phyloP scores from a whole-genome alignment of 2,797 vertebrate genomes.

The Channa striata region DNA sequence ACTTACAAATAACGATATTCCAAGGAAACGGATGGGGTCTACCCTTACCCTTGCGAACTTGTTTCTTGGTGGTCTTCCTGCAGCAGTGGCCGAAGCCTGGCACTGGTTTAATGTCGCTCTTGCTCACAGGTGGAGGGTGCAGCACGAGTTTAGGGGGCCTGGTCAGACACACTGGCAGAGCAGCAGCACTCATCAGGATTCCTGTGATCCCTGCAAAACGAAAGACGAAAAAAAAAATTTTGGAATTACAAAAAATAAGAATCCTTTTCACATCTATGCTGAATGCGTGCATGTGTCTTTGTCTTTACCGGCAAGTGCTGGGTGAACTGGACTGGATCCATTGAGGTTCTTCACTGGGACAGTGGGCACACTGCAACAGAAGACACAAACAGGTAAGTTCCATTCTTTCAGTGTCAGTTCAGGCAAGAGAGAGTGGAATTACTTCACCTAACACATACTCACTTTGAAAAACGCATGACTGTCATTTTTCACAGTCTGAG shows the following conservation, averaged over 20 bases:
- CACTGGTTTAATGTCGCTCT: slow-evolving; percentile 94
- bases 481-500: slow-evolving; percentile 61
- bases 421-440: background rate
- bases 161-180: slow-evolving; percentile 95
- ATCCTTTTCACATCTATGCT: background rate
- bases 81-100: slow-evolving; percentile 91
- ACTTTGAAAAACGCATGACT: slow-evolving; percentile 68
- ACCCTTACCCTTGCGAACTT: slow-evolving; percentile 90
- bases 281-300: background rate
- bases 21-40: too few relatives aligned
- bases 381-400: slow-evolving; percentile 11
- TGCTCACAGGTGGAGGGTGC: slow-evolving; percentile 93
- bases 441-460: slow-evolving; percentile 36
- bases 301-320: slow-evolving; percentile 92
- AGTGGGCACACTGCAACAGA: slow-evolving; percentile 88
- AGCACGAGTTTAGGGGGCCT: slow-evolving; percentile 92
- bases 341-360: slow-evolving; percentile 97
- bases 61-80: slow-evolving; percentile 95
- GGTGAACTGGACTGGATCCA: slow-evolving; percentile 92
- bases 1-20: background rate
- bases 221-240: background rate
- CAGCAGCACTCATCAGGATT: slow-evolving; percentile 95
- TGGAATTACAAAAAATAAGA: too few relatives aligned
- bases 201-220: slow-evolving; percentile 91
- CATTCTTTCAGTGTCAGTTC: background rate